Conservation (phyloP, 2,888 invertebrate species). For the Netelia fuscicornis region DNA sequence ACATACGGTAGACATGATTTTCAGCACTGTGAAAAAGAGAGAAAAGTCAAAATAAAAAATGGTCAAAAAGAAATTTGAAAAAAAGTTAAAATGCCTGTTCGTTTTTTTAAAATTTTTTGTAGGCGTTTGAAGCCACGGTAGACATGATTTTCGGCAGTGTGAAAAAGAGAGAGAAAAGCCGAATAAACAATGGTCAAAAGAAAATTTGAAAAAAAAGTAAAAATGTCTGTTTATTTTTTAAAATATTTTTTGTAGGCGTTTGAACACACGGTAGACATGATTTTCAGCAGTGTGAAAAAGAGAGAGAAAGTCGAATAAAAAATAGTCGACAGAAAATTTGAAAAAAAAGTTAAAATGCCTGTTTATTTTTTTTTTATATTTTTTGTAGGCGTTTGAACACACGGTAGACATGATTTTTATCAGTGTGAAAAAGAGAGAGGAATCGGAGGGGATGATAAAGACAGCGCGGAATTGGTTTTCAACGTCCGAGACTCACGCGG, state of each 20-base stretch:
- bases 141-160: no score
- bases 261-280: no score
- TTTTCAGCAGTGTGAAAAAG: no score
- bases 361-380: neutral
- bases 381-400: neutral
- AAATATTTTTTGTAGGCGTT: neutral
- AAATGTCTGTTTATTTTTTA: neutral
- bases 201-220: neutral
- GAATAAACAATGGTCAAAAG: neutral
- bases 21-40: no score
- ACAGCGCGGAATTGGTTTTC: constrained; percentile 24
- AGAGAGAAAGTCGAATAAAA: neutral
- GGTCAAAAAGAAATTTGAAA: neutral
- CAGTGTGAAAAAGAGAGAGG: neutral
- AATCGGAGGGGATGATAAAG: neutral
- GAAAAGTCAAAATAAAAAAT: neutral
- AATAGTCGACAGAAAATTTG: neutral
- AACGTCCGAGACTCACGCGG: constrained; percentile 31
- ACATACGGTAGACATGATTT: no score
- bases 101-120: neutral
- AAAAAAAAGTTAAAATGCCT: neutral
- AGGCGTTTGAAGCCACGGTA: no score
- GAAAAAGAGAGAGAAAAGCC: no score
- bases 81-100: neutral
- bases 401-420: no score